phyloP scores from a whole-genome alignment of 2,888 invertebrate species.

The Merodon equestris region DNA sequence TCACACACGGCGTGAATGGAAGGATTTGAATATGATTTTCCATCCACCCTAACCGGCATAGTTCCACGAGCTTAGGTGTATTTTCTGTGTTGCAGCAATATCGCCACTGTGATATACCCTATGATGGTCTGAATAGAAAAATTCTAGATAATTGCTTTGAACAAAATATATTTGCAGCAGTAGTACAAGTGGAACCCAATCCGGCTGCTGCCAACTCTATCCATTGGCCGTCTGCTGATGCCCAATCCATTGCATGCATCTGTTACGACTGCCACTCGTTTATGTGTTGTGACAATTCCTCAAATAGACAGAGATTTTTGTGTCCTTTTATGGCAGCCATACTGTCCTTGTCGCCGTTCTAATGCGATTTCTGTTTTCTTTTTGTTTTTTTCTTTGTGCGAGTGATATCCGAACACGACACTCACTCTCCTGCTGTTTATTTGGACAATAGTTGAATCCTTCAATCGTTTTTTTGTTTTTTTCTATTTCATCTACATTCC shows the following conservation, averaged over 20 bases:
- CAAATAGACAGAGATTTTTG: conserved; percentile 61
- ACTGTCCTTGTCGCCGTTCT: conserved; percentile 39
- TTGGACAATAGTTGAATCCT: conserved; percentile 56
- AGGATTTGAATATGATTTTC: neutral
- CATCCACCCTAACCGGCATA: conserved; percentile 38
- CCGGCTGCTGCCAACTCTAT: conserved; percentile 37
- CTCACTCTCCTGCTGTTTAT: conserved; percentile 47
- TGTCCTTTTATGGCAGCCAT: conserved; percentile 20
- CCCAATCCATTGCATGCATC: conserved; percentile 46
- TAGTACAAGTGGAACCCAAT: conserved; percentile 21
- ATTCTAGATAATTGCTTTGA: conserved; percentile 58
- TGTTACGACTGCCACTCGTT: conserved; percentile 38
- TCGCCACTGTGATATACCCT: conserved; percentile 24
- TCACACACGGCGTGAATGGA: too few species aligned
- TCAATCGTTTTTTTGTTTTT: conserved; percentile 50
- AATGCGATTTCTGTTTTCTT: conserved; percentile 55
- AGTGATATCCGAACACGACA: conserved; percentile 47
- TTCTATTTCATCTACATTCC: conserved; percentile 30
- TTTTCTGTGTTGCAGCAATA: neutral
- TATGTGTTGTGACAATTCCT: conserved; percentile 68
- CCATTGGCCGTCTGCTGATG: conserved; percentile 57
- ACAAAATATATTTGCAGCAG: conserved; percentile 41
- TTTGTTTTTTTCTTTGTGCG: conserved; percentile 20
- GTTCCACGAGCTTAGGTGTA: neutral
- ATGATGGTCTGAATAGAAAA: conserved; percentile 9